Evolutionary conservation across 2,797 vertebrate species (phyloP).

Genomic region (Acrossocheilus fasciatus): DNA sequence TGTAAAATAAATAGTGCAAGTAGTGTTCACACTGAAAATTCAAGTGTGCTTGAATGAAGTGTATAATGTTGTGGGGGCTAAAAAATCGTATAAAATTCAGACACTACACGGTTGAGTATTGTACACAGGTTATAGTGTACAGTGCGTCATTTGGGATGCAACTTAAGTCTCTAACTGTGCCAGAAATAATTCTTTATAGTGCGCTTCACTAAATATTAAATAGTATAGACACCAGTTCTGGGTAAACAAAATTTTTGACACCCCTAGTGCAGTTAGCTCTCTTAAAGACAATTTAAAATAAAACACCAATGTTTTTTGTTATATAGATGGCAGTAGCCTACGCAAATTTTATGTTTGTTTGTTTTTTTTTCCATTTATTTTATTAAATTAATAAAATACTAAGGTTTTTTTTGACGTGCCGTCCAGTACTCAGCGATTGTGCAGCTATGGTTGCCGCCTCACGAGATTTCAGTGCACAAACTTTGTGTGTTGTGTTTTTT

Average conservation of each 20-base stretch:
- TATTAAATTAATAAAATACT: too few species aligned
- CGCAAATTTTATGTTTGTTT: not conserved
- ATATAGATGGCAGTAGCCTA: not conserved
- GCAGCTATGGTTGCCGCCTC: too few species aligned
- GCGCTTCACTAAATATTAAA: not conserved
- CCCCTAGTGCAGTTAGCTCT: not conserved
- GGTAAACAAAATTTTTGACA: not conserved
- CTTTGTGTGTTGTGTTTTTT: too few species aligned
- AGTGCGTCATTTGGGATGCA: not conserved
- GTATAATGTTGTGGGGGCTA: not conserved
- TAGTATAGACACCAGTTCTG: not conserved
- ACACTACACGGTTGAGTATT: not conserved
- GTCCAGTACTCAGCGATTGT: too few species aligned
- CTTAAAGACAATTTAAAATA: not conserved
- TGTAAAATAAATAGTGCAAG: not conserved
- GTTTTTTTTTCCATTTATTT: too few species aligned
- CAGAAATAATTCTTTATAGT: not conserved
- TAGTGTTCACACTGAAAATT: not conserved
- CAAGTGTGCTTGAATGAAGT: not conserved
- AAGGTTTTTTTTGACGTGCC: too few species aligned
- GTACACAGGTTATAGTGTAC: not conserved
- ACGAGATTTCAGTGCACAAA: too few species aligned
- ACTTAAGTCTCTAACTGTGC: not conserved
- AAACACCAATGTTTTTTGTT: not conserved
- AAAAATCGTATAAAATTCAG: not conserved